These are phyloP conservation scores for Drosophila neotestacea DNA, from an alignment of 2,888 invertebrate genomes.

Conservation along the genomic window DNA sequence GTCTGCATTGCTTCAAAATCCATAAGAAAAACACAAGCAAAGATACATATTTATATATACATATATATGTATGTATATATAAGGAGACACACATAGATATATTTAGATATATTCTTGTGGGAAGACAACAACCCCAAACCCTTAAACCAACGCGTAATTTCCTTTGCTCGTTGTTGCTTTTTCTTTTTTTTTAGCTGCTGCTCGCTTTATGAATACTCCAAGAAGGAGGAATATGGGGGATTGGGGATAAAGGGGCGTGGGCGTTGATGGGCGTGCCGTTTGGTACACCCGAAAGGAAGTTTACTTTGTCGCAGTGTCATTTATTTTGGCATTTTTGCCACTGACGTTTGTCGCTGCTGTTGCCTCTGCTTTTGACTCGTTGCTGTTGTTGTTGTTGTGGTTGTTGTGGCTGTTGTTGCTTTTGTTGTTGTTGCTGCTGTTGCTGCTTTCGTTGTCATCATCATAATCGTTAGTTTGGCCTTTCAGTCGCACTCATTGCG, in stretches of 20 bases:
- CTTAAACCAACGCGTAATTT: constrained; percentile 66
- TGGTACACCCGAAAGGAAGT: constrained; percentile 56
- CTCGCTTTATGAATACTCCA: constrained; percentile 24
- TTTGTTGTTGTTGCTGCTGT: constrained; percentile 8
- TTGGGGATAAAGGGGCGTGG: constrained; percentile 6
- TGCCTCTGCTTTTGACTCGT: neutral
- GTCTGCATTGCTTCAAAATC: constrained; percentile 75
- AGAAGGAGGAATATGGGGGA: neutral
- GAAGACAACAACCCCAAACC: constrained; percentile 47
- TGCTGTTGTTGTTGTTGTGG: neutral
- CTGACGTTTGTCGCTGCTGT: constrained; percentile 49
- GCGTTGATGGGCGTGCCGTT: constrained; percentile 36
- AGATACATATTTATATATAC: constrained; percentile 1
- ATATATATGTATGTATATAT: neutral
- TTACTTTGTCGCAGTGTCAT: constrained; percentile 78
- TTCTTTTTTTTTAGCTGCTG: constrained; percentile 16
- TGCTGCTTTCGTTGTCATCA: constrained; percentile 65
- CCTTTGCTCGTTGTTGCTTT: constrained; percentile 34
- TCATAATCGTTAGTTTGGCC: constrained; percentile 74
- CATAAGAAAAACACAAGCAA: constrained; percentile 35
- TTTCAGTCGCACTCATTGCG: constrained; percentile 39
- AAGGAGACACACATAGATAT: neutral
- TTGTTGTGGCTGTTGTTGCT: constrained; percentile 11
- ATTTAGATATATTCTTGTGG: neutral
- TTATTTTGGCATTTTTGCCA: constrained; percentile 72